A percentile compares a stretch with the other conserved stretches of the same genome.
Evolutionary conservation across 2,113 vertebrate species (phyloP).

Genomic region (Megaceryle torquata): DNA sequence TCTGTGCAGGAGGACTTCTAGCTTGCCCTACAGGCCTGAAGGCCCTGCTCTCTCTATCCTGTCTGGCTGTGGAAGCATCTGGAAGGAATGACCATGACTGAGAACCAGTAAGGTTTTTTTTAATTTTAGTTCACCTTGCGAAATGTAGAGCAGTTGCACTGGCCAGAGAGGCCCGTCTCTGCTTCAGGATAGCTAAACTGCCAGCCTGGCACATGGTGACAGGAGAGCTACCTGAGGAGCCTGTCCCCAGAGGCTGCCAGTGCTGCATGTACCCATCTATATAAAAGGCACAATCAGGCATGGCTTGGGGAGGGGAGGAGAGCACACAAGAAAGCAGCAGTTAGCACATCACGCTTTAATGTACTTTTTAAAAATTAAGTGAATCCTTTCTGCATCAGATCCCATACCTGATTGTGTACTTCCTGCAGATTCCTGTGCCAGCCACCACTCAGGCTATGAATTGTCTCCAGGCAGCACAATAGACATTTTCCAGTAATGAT

Average conservation of each 20-base stretch:
- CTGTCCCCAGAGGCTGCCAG: rapidly evolving
- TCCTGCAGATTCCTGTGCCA: background rate
- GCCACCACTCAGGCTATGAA: background rate
- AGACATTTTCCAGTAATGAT: background rate
- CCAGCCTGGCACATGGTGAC: background rate
- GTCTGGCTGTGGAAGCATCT: background rate
- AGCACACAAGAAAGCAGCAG: background rate
- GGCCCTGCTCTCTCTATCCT: background rate
- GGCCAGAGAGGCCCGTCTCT: background rate
- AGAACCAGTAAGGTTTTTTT: background rate
- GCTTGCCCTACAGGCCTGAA: background rate
- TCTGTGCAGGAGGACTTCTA: background rate
- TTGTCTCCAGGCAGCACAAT: background rate
- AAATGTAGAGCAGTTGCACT: background rate
- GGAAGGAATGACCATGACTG: background rate
- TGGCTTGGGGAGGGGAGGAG: background rate
- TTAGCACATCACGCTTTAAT: background rate
- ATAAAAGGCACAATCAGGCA: background rate
- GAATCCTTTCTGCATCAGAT: background rate
- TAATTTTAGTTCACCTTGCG: background rate
- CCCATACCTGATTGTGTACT: background rate
- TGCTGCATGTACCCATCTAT: rapidly evolving
- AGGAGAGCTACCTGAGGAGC: background rate
- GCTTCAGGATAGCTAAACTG: background rate
- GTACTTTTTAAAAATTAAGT: background rate